These are phyloP conservation scores for Osmerus eperlanus DNA, from an alignment of 2,113 vertebrate species.

Conservation along the genomic window DNA sequence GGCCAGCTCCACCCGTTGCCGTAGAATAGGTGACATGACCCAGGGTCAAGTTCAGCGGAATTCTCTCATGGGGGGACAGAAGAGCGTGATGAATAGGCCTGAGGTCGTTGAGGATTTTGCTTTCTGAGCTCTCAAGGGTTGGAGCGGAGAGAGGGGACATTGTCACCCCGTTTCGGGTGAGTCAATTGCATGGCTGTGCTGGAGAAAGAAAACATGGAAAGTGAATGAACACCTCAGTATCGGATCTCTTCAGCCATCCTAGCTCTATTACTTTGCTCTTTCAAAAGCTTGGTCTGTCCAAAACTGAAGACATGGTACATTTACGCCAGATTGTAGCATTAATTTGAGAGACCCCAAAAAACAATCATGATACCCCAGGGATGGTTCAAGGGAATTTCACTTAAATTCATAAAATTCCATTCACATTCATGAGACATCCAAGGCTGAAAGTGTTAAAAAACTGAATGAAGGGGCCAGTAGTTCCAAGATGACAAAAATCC, in stretches of 20 bases:
- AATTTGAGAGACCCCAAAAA: no score
- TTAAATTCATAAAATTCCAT: background rate
- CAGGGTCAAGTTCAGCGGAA: conserved; percentile 1
- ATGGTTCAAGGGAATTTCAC: no score
- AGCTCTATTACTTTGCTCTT: background rate
- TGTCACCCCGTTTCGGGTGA: no score
- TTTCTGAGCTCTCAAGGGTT: no score
- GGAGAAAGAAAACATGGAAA: no score
- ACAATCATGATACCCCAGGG: no score
- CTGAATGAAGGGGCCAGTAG: conserved; percentile 44
- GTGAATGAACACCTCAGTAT: no score
- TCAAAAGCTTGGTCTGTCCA: background rate
- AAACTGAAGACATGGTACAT: background rate
- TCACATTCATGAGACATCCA: conserved; percentile 6
- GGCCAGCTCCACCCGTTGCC: background rate
- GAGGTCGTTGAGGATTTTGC: no score
- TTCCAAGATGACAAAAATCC: conserved; percentile 55
- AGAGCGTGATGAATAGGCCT: background rate
- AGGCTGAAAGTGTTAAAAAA: conserved; percentile 41
- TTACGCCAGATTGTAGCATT: no score
- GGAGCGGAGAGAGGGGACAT: no score
- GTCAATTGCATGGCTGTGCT: no score
- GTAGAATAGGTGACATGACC: background rate
- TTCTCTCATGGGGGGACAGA: background rate
- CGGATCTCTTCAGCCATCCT: no score